phyloP scores from a whole-genome alignment of 2,888 invertebrate genomes.

The Temnothorax rugatulus region DNA sequence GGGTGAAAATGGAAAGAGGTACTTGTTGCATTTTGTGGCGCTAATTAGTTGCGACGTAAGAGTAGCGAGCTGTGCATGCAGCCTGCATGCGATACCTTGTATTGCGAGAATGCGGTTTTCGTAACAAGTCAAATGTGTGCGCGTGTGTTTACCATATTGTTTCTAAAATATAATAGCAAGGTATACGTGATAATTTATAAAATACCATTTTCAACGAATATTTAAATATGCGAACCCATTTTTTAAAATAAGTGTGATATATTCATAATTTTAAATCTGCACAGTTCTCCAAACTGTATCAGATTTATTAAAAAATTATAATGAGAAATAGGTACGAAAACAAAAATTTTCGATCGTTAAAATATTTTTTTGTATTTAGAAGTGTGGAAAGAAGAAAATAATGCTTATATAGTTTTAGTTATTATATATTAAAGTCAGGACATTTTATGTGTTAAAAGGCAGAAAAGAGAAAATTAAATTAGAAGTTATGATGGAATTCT shows the following conservation, averaged over 20 bases:
- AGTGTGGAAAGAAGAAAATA: neutral
- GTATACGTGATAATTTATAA: neutral
- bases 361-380: neutral
- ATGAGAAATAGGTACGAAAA: neutral
- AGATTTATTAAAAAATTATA: neutral
- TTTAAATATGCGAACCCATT: neutral
- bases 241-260: neutral
- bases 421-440: conserved; percentile 2
- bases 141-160: neutral
- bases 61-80: neutral
- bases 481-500: conserved; percentile 22
- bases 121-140: neutral
- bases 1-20: conserved; percentile 39
- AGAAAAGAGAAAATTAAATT: conserved; percentile 25
- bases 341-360: neutral
- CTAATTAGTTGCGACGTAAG: conserved; percentile 45
- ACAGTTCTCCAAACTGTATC: neutral
- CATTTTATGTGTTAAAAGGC: neutral
- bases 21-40: conserved; percentile 40
- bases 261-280: neutral
- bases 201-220: neutral
- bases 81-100: conserved; percentile 5
- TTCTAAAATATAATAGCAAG: neutral
- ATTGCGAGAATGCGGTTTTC: neutral
- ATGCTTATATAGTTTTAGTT: neutral